Base-by-base conservation (phyloP, 2,797 vertebrate species). In the Steatocranus sp. region DNA sequence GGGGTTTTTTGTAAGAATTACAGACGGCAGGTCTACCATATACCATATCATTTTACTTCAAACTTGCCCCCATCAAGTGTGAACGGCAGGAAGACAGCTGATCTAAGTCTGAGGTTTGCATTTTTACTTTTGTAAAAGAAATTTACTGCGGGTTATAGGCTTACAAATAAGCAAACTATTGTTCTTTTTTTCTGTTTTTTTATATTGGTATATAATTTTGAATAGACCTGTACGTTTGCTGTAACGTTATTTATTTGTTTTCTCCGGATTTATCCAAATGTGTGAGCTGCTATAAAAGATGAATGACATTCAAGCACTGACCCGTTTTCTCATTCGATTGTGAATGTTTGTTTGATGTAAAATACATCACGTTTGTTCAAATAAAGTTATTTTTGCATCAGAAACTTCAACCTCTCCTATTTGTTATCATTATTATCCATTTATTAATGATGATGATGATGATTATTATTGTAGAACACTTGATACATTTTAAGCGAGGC, bases 361-460 rank as follows among this genome's bases (percentile, higher is more conserved):
- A 85, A 58, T 75, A 61, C 78, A 81, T 83, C 43, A 68, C 56
- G 73, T 85, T 88, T 90, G 89, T 89, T 90, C 3, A 68, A 95
- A 93, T 93, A 94, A 94, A 46, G 41, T 51, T 93, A 90, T 94
- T 94, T 94, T 95, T 91, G 77, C 91, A 93, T 73, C 36, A 80
- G 32, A 82, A 74, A 8, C 6, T 88, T 0, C 4, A 5, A 18
- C 8, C 3, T 80, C 41, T 73, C 5, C 25, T 14, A 10, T 23
- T 32, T 30, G 46, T 73, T 20, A 53, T 23, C 9, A 17, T 25
- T 25, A 5, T 15, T 49, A 17, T 46, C 27, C 10, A 30, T 25
- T 58, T 3, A 18, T 58, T 2, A 2, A 30, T 56, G 1, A 50
- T 50, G 2, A 49, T 49, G 1, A n/a, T 48, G 0, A 20, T 50